Evolutionary conservation across 1,140 invertebrate species (phyloP).

Genomic region (Pogonomyrmex barbatus): DNA sequence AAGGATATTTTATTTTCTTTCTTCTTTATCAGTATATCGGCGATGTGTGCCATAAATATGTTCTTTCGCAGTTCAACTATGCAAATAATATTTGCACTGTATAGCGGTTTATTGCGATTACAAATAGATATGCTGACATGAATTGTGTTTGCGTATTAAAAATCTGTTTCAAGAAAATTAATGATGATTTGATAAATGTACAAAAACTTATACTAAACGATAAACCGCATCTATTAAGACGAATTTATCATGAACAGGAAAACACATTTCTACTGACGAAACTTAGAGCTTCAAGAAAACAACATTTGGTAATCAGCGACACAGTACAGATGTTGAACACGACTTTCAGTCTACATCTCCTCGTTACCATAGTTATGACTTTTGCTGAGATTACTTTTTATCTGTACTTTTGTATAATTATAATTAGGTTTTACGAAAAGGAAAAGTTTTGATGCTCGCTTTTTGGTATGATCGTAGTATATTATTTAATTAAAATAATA

Average conservation of each 20-base stretch:
- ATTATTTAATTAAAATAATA: slow-evolving; percentile 76
- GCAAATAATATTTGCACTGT: slow-evolving; percentile 54
- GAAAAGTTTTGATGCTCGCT: slow-evolving; percentile 76
- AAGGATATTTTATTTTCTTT: slow-evolving; percentile 78
- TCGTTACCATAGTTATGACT: slow-evolving; percentile 71
- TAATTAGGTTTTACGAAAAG: neutral
- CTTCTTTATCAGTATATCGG: slow-evolving; percentile 56
- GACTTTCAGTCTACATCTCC: slow-evolving; percentile 76
- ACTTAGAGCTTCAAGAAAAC: slow-evolving; percentile 76
- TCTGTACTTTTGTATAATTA: slow-evolving; percentile 80
- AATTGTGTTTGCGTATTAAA: slow-evolving; percentile 77
- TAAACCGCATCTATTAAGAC: slow-evolving; percentile 73
- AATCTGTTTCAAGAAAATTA: slow-evolving; percentile 77
- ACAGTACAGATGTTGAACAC: slow-evolving; percentile 76
- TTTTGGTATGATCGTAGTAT: slow-evolving; percentile 68
- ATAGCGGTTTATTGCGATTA: slow-evolving; percentile 70
- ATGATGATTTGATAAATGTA: slow-evolving; percentile 70
- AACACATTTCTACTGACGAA: slow-evolving; percentile 78
- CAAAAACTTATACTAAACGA: slow-evolving; percentile 63
- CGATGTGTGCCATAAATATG: slow-evolving; percentile 55
- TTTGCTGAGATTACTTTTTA: slow-evolving; percentile 81
- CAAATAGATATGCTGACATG: slow-evolving; percentile 77
- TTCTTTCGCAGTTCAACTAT: neutral
- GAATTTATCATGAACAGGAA: slow-evolving; percentile 71
- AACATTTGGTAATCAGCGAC: slow-evolving; percentile 79